Base-by-base conservation (phyloP, 2,888 invertebrate genomes). In the Drosophila anomalata region DNA sequence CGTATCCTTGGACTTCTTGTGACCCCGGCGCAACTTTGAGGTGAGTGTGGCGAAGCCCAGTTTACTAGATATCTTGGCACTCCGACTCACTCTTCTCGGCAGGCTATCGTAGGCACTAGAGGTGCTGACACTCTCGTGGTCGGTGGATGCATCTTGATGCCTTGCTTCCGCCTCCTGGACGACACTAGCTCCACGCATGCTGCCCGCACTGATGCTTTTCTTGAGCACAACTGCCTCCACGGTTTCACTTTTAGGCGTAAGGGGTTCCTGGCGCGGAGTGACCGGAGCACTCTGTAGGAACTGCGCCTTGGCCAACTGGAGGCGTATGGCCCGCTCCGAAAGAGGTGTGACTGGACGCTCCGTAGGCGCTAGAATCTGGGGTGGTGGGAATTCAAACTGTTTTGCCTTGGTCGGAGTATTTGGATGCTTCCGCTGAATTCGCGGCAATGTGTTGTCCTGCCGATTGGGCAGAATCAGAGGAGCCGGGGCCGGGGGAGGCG, bases 161-260 rank as follows among this genome's bases (percentile, higher is more conserved):
- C 60, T 73, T 8, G 36, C 26, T 2, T 17, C 20, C 3, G 54
- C 8, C 8, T 50, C 66, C 14, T 20, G 62, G 31, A 6, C 55
- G 26, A 24, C 59, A 9, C 22, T 36, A 3, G 47, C 53, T 9
- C 69, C 81, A 0, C 85, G 42, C 60, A 96, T 95, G 94, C 96
- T 95, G n/a, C 96, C 96, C 0, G 94, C 96, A 73, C 96, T 96
- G 0, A 95, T 94, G 31, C 95, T 96, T 79, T 96, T 95, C 17
- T 87, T 77, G n/a, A 95, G 90, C 8, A 92, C 77, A 4, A 92
- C 44, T 0, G 51, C 8, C 0, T 54, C 90, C 55, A 93, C 93
- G 90, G 93, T 56, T 2, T 24, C 50, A 24, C 74, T 71, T 0
- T 93, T 93, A 69, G 94, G 94, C 4, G 79, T 71, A 17, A 51